Percentiles rank a stretch among this genome's conserved stretches.
These are phyloP conservation scores for Nysson spinosus DNA, from an alignment of 2,888 invertebrate genomes.

Conservation along the genomic window DNA sequence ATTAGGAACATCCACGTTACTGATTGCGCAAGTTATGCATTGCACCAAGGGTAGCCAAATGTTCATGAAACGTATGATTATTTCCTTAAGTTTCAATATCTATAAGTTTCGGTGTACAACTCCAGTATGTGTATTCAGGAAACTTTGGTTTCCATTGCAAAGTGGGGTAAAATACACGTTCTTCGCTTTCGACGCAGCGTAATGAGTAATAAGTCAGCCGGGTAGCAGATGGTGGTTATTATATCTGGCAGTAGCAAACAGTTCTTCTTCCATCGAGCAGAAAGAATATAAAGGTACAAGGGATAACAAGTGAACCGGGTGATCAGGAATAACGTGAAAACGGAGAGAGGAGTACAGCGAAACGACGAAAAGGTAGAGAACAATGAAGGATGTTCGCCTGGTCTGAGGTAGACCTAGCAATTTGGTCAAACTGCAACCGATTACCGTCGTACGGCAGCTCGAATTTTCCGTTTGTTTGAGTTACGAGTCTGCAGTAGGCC, in stretches of 20 bases:
- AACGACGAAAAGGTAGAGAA: constrained; percentile 34
- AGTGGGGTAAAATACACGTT: constrained; percentile 24
- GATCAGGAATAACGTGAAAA: constrained; percentile 50
- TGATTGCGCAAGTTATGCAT: too few relatives aligned
- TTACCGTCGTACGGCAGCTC: constrained; percentile 53
- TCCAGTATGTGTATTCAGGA: too few relatives aligned
- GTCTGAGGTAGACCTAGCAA: constrained; percentile 42
- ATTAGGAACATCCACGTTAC: too few relatives aligned
- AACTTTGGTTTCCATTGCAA: constrained; percentile 8
- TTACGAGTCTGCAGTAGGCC: constrained; percentile 51
- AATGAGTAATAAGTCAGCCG: constrained; percentile 24
- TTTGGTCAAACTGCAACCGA: constrained; percentile 57
- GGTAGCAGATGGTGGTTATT: constrained; percentile 23
- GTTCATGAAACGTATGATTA: too few relatives aligned
- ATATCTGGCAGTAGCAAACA: constrained; percentile 13
- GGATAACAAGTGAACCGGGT: constrained; percentile 20
- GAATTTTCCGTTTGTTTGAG: constrained; percentile 69
- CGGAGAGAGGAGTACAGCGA: constrained; percentile 12
- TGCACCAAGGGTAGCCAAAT: too few relatives aligned
- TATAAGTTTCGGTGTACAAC: too few relatives aligned
- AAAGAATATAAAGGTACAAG: neutral
- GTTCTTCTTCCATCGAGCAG: neutral
- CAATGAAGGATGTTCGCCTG: constrained; percentile 38
- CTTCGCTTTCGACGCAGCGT: constrained; percentile 22
- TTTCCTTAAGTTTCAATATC: too few relatives aligned